phyloP scores from a whole-genome alignment of 2,888 invertebrate species.

The Cephus sareptanus region DNA sequence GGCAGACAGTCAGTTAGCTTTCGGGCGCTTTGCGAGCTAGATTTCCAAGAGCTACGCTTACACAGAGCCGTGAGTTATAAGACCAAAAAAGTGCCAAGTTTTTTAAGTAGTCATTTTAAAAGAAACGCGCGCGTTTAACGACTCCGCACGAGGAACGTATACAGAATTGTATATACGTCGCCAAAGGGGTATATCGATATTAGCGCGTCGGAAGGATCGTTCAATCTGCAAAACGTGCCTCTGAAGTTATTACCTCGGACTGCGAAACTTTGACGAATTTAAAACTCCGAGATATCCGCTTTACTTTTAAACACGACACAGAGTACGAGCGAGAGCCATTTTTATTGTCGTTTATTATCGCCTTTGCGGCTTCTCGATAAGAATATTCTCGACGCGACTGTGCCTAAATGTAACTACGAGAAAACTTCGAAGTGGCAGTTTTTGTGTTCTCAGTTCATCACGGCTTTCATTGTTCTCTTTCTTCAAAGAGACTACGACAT shows the following conservation, averaged over 20 bases:
- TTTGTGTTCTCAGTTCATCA: slow-evolving; percentile 22
- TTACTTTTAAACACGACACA: not conserved
- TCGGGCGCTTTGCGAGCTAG: slow-evolving; percentile 54
- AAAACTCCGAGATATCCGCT: not conserved
- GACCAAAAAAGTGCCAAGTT: slow-evolving; percentile 42
- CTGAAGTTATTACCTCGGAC: not conserved
- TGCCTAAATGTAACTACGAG: slow-evolving; percentile 23
- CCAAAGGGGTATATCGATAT: not conserved
- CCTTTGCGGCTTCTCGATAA: not conserved
- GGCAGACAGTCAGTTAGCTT: slow-evolving; percentile 49
- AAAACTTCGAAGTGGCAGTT: slow-evolving; percentile 21
- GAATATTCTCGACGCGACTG: slow-evolving; percentile 1
- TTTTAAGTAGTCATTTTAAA: slow-evolving; percentile 10
- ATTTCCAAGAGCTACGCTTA: slow-evolving; percentile 24
- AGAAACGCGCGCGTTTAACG: not conserved
- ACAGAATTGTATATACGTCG: not conserved
- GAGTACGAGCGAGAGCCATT: not conserved
- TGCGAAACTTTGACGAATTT: not conserved
- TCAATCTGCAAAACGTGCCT: not conserved
- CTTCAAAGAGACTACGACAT: not conserved
- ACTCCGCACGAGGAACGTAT: not conserved
- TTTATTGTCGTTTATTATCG: not conserved
- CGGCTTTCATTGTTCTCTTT: slow-evolving; percentile 11
- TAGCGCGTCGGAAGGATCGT: not conserved
- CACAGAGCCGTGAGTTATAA: slow-evolving; percentile 14